These are phyloP conservation scores for Alectura lathami DNA, from an alignment of 2,113 vertebrate species.

Conservation along the genomic window DNA sequence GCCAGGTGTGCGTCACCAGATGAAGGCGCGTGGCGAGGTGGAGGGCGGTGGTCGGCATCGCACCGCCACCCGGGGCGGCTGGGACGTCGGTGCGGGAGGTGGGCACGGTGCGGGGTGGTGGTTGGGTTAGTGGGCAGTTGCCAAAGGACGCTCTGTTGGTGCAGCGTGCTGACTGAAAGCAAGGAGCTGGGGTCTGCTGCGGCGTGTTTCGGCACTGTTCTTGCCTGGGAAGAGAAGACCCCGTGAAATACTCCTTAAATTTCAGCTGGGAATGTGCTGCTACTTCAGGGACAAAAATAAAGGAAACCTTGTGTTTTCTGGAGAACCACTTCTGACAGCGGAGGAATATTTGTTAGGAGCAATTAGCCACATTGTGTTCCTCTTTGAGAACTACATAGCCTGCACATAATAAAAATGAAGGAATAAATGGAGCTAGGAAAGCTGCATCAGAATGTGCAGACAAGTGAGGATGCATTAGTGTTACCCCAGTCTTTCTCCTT, in stretches of 20 bases:
- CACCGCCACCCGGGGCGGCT: no score
- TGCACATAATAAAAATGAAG: neutral
- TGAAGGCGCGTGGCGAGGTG: no score
- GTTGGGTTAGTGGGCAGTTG: no score
- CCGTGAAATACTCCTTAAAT: neutral
- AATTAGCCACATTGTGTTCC: neutral
- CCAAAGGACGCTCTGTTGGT: rapidly evolving
- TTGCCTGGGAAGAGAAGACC: neutral
- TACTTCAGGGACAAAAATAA: neutral
- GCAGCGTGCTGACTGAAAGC: no score
- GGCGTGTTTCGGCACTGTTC: rapidly evolving
- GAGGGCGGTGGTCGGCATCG: rapidly evolving
- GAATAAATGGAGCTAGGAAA: neutral
- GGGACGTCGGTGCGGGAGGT: no score
- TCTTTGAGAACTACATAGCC: neutral
- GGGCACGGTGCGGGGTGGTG: no score
- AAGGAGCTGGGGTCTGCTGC: no score
- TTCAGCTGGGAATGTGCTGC: neutral
- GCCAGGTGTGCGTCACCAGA: neutral
- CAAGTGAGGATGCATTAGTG: neutral
- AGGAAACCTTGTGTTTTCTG: neutral
- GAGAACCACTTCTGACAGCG: neutral
- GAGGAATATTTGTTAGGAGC: neutral
- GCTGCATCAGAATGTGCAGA: neutral
- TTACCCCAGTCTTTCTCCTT: neutral